Evolutionary conservation across 2,113 vertebrate genomes (phyloP), one percentile per base, ranked within the genome.

Genomic region (Pyxicephalus adspersus): DNA sequence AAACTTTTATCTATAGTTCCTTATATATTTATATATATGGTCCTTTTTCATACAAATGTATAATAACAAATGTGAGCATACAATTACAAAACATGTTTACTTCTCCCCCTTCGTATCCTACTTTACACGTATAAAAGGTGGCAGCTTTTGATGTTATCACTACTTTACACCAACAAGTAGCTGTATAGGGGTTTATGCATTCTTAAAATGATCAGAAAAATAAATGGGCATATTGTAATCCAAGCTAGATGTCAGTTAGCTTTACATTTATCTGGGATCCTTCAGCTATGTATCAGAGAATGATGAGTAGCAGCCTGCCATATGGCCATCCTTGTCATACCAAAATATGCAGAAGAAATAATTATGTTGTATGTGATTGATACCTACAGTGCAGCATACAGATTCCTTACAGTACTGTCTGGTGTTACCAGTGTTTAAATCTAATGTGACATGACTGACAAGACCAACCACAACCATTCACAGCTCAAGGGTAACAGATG

Each of bases 241-340:
- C 67, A 45, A 83, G 78, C 77, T 83, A 79, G 20, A 77, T 70
- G 87, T 80, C 86, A 84, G 85, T 76, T 82, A 74, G 83, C 84
- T 89, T 85, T 76, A 83, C 84, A 86, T 84, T 73, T 85, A 89
- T 89, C 88, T 86, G 85, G 87, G 77, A 85, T 65, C 50, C 77
- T 82, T 84, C 81, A 60, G 83, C 85, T 88, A 77, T 70, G 79
- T 66, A 81, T 83, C 71, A 31, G n/a, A 85, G 73, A 85, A 55
- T 87, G 89, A 89, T 86, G 89, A 86, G 86, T 86, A 89, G 89
- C 83, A 76, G 87, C 87, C 73, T 89, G 86, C 83, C 85, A 89
- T 64, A 75, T 85, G 88, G 86, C 71, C 86, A 90, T 90, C 88
- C 85, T 87, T 89, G 88, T 89, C 88, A 89, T 87, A 84, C 64